Percentiles rank a stretch among this genome's conserved stretches.
phyloP scores from a whole-genome alignment of 2,888 invertebrate genomes.

The Scaptomyza polygonia region DNA sequence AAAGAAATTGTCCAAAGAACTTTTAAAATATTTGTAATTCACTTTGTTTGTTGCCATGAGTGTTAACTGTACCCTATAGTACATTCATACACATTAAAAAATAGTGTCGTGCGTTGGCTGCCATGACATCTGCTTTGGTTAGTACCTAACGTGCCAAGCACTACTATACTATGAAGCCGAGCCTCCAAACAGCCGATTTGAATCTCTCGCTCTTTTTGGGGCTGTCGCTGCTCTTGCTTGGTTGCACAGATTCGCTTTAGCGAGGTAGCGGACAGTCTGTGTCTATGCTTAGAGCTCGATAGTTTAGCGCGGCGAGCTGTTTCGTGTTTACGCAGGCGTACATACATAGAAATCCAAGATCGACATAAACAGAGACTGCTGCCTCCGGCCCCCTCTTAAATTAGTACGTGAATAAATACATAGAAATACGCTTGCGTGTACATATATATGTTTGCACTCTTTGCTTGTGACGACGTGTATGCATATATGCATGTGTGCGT shows the following conservation, averaged over 20 bases:
- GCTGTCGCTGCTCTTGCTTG: conserved; percentile 37
- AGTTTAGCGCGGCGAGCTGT: conserved; percentile 64
- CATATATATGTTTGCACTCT: conserved; percentile 5
- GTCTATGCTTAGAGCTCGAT: conserved; percentile 77
- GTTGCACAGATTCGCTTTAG: conserved; percentile 22
- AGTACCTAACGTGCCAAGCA: not conserved
- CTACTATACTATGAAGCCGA: conserved; percentile 34
- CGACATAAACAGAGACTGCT: conserved; percentile 33
- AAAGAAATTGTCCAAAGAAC: not conserved
- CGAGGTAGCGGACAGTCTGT: conserved; percentile 68
- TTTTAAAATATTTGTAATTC: not conserved
- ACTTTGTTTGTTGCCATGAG: not conserved
- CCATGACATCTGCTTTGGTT: conserved; percentile 15
- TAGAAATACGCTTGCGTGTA: not conserved
- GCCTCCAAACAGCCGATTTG: conserved; percentile 48
- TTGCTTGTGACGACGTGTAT: conserved; percentile 11
- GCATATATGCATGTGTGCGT: conserved; percentile 20
- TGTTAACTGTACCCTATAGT: not conserved
- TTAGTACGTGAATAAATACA: conserved; percentile 2
- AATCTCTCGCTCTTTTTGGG: conserved; percentile 29
- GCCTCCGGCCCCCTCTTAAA: conserved; percentile 10
- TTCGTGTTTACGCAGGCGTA: conserved; percentile 14
- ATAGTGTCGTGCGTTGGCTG: conserved; percentile 1
- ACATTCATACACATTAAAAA: not conserved
- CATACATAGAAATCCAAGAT: conserved; percentile 44